Evolutionary conservation across 1,140 invertebrate species (phyloP).

Genomic region (Aphis craccivora): DNA sequence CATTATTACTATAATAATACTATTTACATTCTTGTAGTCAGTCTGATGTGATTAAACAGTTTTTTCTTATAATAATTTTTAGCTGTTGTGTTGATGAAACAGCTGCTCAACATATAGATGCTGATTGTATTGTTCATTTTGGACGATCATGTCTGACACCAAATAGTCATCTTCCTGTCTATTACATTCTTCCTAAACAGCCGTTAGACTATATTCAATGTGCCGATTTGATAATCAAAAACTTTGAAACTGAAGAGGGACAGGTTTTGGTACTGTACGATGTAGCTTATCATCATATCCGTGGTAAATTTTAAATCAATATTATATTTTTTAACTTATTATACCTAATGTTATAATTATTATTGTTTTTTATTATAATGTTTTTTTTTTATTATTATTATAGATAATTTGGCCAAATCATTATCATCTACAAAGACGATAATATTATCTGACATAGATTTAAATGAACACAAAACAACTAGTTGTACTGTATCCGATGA

Average conservation of each 20-base stretch:
- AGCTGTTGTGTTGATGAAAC: conserved; percentile 95
- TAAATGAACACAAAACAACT: background rate
- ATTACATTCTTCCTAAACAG: conserved; percentile 74
- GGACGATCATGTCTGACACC: conserved; percentile 85
- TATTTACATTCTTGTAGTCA: background rate
- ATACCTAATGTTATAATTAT: background rate
- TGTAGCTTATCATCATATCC: conserved; percentile 72
- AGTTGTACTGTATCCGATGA: background rate
- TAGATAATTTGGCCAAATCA: conserved; percentile 21
- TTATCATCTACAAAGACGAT: background rate
- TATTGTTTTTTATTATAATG: background rate
- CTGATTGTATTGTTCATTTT: conserved; percentile 89
- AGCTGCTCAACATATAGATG: conserved; percentile 83
- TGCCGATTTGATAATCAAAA: conserved; percentile 63
- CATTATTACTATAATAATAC: background rate
- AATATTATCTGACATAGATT: conserved; percentile 25
- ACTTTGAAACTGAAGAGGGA: conserved; percentile 63
- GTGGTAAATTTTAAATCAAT: conserved; percentile 66
- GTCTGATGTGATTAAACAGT: background rate
- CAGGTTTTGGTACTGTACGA: conserved; percentile 78
- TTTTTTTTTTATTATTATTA: background rate
- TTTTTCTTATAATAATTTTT: conserved; percentile 62
- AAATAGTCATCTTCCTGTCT: conserved; percentile 73
- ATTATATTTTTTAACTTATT: background rate
- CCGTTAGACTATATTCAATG: conserved; percentile 66